Evolutionary conservation across 2,888 invertebrate species (phyloP), one percentile per base, ranked within the genome.

Genomic region (Nephrotoma guestfalica): DNA sequence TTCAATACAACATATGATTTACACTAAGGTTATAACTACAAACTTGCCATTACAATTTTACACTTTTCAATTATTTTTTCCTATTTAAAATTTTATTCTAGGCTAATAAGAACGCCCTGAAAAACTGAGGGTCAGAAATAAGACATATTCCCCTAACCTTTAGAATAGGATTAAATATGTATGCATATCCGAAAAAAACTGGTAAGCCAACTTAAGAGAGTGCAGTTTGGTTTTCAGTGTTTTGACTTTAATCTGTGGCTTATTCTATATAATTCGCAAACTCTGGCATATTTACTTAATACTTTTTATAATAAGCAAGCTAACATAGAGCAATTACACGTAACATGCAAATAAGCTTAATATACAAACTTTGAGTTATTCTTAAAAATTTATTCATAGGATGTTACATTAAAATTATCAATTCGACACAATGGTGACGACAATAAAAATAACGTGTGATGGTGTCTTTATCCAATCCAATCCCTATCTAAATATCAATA

Each of bases 381-480:
- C 47, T 57, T 57, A 30, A 30, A 30, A 4, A 15, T 57, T 15
- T 30, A 71, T 9, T 9, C 30, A 71, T 30, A 71, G 71, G 30
- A 71, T 71, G 9, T 71, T 30, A 7, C n/a, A 30, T 30, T 71
- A 18, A 71, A 71, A 71, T 43, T 30, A 30, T 4, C 71, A 71
- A 71, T 30, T 30, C 71, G 30, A 71, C 18, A 47, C 30, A 71
- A 71, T 71, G 71, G 91, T 91, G 89, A 91, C 91, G 89, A 91
- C 91, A 90, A 91, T 91, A 87, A 91, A 91, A 89, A 91, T 91
- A 89, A 91, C 91, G 88, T 91, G 91, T 89, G 91, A 91, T 89
- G 91, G 91, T 87, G 91, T 91, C 83, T 91, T 91, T 89, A 91
- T 91, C 89, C 91, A 91, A 89, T 90, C 91, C 87, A 91, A 91